Evolutionary conservation across 2,113 vertebrate species (phyloP).

Genomic region (Atherinomorus stipes): DNA sequence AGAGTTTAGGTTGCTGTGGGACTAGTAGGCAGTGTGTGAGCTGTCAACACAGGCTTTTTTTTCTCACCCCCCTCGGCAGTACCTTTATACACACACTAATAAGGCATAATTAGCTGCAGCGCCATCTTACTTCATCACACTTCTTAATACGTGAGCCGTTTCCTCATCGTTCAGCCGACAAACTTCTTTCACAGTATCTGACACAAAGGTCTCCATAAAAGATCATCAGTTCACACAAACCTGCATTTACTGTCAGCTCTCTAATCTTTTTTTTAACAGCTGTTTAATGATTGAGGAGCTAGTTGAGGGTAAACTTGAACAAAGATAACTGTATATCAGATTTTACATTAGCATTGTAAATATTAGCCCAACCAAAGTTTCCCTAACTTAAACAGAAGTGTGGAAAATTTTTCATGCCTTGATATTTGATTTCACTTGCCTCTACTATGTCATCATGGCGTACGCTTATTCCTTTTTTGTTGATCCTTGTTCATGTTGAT

Average conservation of each 20-base stretch:
- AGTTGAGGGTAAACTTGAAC: conserved; percentile 2
- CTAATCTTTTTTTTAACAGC: background rate
- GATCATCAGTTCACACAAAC: conserved; percentile 29
- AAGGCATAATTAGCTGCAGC: conserved; percentile 64
- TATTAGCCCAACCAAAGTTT: too few species aligned
- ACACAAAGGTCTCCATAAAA: conserved; percentile 27
- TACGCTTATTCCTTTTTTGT: too few species aligned
- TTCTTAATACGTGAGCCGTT: conserved; percentile 17
- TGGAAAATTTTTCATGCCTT: too few species aligned
- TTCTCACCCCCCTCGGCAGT: conserved; percentile 47
- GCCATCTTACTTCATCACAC: conserved; percentile 52
- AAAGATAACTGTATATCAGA: background rate
- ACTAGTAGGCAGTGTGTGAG: conserved; percentile 71
- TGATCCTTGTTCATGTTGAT: too few species aligned
- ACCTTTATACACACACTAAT: conserved; percentile 73
- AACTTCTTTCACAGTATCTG: conserved; percentile 25
- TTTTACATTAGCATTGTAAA: background rate
- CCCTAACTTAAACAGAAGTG: too few species aligned
- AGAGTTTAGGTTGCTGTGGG: conserved; percentile 68
- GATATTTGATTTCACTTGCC: too few species aligned
- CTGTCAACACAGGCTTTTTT: conserved; percentile 71
- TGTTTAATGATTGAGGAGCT: background rate
- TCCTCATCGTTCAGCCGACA: conserved; percentile 21
- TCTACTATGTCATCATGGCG: too few species aligned
- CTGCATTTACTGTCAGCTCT: conserved; percentile 10